Evolutionary conservation across 2,797 vertebrate species (phyloP).

Genomic region (Danionella dracula): DNA sequence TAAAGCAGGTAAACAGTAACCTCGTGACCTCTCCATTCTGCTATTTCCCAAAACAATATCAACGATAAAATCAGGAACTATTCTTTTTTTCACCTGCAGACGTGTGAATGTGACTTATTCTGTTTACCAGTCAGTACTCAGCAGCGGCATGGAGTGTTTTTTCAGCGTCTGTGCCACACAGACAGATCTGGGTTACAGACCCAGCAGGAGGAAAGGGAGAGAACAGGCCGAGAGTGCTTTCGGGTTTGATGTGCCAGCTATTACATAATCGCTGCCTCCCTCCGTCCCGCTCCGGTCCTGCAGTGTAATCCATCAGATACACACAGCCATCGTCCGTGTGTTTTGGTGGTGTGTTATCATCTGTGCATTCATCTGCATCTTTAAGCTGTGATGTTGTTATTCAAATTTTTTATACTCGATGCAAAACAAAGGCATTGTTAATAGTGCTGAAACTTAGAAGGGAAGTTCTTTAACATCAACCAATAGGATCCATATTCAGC

Average conservation of each 20-base stretch:
- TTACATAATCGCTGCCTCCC: conserved; percentile 54
- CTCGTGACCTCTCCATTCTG: too few species aligned
- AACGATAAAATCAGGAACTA: background rate
- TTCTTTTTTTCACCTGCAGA: background rate
- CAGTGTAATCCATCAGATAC: conserved; percentile 5
- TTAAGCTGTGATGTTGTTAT: background rate
- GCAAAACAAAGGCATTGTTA: background rate
- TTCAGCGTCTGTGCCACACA: background rate
- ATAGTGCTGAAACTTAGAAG: too few species aligned
- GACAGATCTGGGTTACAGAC: conserved; percentile 32
- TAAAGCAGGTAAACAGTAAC: too few species aligned
- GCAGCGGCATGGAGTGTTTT: background rate
- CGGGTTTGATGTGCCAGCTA: conserved; percentile 28
- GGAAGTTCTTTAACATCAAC: too few species aligned
- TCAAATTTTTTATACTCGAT: background rate
- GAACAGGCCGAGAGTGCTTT: background rate
- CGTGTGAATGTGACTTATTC: background rate
- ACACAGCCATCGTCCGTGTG: background rate
- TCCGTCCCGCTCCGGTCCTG: background rate
- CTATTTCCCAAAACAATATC: too few species aligned
- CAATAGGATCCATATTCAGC: too few species aligned
- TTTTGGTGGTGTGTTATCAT: background rate
- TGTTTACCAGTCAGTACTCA: background rate
- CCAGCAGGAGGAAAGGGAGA: conserved; percentile 1
- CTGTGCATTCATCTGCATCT: background rate